phyloP scores from a whole-genome alignment of 2,797 vertebrate species.

The Danionella dracula region DNA sequence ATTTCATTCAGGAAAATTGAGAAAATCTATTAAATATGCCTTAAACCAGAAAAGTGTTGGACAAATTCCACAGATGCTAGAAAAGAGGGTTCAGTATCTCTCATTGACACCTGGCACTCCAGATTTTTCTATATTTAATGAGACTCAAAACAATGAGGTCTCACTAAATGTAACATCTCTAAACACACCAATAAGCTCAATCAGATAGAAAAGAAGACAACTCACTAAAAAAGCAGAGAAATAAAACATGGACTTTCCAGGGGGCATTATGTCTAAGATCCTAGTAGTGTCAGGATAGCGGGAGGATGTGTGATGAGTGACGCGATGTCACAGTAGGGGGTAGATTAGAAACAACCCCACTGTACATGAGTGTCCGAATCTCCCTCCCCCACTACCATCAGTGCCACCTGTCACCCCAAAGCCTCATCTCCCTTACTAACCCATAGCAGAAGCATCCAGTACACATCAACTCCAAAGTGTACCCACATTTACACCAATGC shows the following conservation, averaged over 20 bases:
- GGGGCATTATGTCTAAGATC: slow-evolving; percentile 22
- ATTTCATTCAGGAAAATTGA: no score
- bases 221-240: neutral
- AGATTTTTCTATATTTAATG: no score
- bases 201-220: no score
- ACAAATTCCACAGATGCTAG: slow-evolving; percentile 47
- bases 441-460: slow-evolving; percentile 5
- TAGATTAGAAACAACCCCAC: slow-evolving; percentile 64
- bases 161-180: neutral
- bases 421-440: slow-evolving; percentile 39
- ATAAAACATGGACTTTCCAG: slow-evolving; percentile 3
- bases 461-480: neutral
- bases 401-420: slow-evolving; percentile 65
- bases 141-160: no score
- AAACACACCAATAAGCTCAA: slow-evolving; percentile 38
- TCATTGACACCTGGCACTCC: slow-evolving; percentile 74
- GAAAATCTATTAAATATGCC: no score
- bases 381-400: slow-evolving; percentile 44
- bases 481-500: neutral
- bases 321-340: slow-evolving; percentile 66
- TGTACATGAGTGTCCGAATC: slow-evolving; percentile 53
- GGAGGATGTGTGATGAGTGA: slow-evolving; percentile 41
- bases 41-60: no score
- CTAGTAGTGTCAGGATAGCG: slow-evolving; percentile 29
- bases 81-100: slow-evolving; percentile 46